Evolutionary conservation across 1,140 invertebrate genomes (phyloP), one percentile per base, ranked within the genome.

Genomic region (Adelges cooleyi): DNA sequence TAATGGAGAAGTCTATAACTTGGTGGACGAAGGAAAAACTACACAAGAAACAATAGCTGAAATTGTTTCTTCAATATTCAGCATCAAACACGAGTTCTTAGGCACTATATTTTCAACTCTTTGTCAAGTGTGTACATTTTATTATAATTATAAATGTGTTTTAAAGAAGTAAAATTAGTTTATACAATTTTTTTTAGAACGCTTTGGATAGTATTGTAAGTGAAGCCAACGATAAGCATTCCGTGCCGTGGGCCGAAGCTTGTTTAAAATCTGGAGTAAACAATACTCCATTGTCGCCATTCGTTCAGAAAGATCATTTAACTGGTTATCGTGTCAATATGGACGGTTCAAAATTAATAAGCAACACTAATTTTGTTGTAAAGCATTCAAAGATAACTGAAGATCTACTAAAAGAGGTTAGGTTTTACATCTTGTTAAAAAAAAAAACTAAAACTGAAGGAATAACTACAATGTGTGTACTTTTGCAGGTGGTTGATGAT

Each of bases 181-280:
- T 33, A 33, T 33, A 33, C 29, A 33, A 33, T 33, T 68, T 66
- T 65, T 73, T 77, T 8, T 70, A 86, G 84, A 77, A 76, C 22
- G 86, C 87, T 75, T 78, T 90, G 75, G 80, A 78, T n/a, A 79
- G 80, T 22, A 83, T 91, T 25, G 86, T 90, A 0, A 89, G 92
- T 68, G 90, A 94, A 70, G 88, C 89, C 0, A 94, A 94, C 75
- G 91, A 94, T 73, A 92, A 92, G 73, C 92, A 94, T 75, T 81
- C 93, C 77, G 82, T 80, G 1, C 90, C 90, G 9, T 95, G 92
- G 92, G 90, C 89, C 5, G 85, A 86, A 71, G 82, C 87, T 49
- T 94, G 90, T 74, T 79, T 82, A 67, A 77, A 78, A 68, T 84
- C 89, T 76, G 79, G 78, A 44, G 83, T 94, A 20, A 77, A 80